phyloP scores from a whole-genome alignment of 1,140 invertebrate genomes.

The Lethrus apterus region DNA sequence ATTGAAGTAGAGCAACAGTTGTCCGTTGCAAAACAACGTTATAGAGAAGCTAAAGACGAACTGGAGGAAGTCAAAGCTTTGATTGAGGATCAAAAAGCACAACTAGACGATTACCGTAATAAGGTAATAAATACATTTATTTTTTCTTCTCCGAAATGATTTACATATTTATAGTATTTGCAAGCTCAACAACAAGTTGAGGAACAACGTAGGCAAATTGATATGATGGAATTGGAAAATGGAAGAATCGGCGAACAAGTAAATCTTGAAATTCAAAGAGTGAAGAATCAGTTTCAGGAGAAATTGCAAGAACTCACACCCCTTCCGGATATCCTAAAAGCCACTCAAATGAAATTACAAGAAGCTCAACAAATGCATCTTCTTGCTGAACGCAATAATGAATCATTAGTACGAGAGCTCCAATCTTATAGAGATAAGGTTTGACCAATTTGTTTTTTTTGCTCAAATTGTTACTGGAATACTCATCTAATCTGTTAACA shows the following conservation, averaged over 20 bases:
- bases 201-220: constrained; percentile 62
- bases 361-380: constrained; percentile 59
- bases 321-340: constrained; percentile 63
- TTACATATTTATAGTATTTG: constrained; percentile 44
- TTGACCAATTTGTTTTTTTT: constrained; percentile 22
- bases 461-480: not conserved
- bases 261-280: constrained; percentile 62
- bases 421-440: constrained; percentile 51
- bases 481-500: too few species aligned
- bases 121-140: constrained; percentile 44
- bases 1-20: constrained; percentile 59
- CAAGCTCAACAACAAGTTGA: constrained; percentile 66
- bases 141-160: not conserved
- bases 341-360: constrained; percentile 62
- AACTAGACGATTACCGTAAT: constrained; percentile 65
- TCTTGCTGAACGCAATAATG: constrained; percentile 53
- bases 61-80: constrained; percentile 57
- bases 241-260: constrained; percentile 68
- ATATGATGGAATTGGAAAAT: constrained; percentile 69
- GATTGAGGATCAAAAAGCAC: constrained; percentile 61
- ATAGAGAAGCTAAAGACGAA: constrained; percentile 56
- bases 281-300: constrained; percentile 69
- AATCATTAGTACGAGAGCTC: constrained; percentile 52
- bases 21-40: constrained; percentile 53
- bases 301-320: constrained; percentile 65